Percentiles rank a stretch among this genome's conserved stretches.
phyloP scores from a whole-genome alignment of 1,140 invertebrate genomes.

The Macrotrachela quadricornifera region DNA sequence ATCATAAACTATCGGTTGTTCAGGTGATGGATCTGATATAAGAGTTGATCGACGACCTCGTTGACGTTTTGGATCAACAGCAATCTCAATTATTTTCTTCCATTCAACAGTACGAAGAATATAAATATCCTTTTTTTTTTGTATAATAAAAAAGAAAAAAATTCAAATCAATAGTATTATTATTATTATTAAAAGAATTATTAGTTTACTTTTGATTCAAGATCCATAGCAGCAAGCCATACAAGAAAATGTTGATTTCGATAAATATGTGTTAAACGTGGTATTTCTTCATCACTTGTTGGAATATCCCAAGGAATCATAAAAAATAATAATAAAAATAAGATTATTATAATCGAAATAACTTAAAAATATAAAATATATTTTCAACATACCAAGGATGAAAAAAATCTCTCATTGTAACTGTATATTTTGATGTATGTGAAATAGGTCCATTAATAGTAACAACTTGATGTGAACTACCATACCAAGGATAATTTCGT shows the following conservation, averaged over 20 bases:
- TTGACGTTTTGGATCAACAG: conserved; percentile 18
- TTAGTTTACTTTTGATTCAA: conserved; percentile 10
- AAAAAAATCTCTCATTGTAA: conserved; percentile 31
- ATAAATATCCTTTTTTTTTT: too few species aligned
- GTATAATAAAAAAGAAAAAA: too few species aligned
- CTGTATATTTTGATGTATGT: conserved; percentile 18
- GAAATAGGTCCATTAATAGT: conserved; percentile 23
- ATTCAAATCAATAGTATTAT: conserved; percentile 23
- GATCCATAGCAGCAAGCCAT: conserved; percentile 27
- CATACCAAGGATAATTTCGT: conserved; percentile 30
- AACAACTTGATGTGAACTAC: conserved; percentile 23
- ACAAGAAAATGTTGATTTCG: conserved; percentile 28
- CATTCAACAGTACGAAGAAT: conserved; percentile 16
- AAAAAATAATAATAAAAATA: too few species aligned
- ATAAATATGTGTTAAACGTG: conserved; percentile 23
- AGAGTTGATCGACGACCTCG: conserved; percentile 18
- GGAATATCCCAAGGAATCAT: conserved; percentile 30
- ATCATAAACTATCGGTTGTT: conserved; percentile 19
- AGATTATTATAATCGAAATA: too few species aligned
- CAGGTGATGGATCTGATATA: conserved; percentile 16
- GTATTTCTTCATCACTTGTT: conserved; percentile 17
- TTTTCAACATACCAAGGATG: conserved; percentile 19
- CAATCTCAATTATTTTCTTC: conserved; percentile 26
- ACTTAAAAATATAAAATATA: neutral
- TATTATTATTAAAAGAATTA: too few species aligned